Evolutionary conservation across 2,797 vertebrate genomes (phyloP), one percentile per base, ranked within the genome.

Genomic region (Vespertilio murinus): DNA sequence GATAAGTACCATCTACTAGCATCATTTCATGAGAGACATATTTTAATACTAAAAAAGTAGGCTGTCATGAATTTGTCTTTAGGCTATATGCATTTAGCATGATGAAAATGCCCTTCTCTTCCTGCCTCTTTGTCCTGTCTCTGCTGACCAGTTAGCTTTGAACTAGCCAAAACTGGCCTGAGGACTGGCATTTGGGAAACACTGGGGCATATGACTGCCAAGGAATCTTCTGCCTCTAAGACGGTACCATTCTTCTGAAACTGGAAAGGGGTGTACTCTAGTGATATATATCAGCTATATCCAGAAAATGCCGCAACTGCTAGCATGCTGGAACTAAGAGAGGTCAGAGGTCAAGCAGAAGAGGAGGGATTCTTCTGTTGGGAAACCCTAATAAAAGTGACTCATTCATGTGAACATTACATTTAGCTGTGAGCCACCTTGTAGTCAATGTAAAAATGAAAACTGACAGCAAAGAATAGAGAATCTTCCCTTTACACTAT

Each of bases 41-140:
- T 61, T 93, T 87, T 88, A 80, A 56, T 93, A 64, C 11, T 30
- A 6, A 85, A 88, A 75, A 28, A 90, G 47, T 54, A 61, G 54
- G 23, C 77, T 65, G 11, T 28, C 10, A 1, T 84, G 70, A 30
- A 0, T 59, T 78, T 77, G 16, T 67, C 35, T 52, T 82, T 47
- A 30, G 6, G 18, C 42, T n/a, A 25, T 40, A 38, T 4, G 2
- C 45, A 42, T 77, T 67, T 91, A 75, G 12, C 4, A 2, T 61
- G 91, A 23, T 69, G 42, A 88, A 77, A 86, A 47, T 0, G 0
- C 8, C 49, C 14, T 23, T 42, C 1, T 35, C 54, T 79, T 54
- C 47, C 11, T 2, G 5, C 9, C 1, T 79, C 9, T 45, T 88
- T 67, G 22, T 52, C 9, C 2, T 40, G 52, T 85, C 40, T 94